Percentiles rank a stretch among this genome's conserved stretches.
Evolutionary conservation across 2,888 invertebrate genomes (phyloP).

Genomic region (Globia sparganii): DNA sequence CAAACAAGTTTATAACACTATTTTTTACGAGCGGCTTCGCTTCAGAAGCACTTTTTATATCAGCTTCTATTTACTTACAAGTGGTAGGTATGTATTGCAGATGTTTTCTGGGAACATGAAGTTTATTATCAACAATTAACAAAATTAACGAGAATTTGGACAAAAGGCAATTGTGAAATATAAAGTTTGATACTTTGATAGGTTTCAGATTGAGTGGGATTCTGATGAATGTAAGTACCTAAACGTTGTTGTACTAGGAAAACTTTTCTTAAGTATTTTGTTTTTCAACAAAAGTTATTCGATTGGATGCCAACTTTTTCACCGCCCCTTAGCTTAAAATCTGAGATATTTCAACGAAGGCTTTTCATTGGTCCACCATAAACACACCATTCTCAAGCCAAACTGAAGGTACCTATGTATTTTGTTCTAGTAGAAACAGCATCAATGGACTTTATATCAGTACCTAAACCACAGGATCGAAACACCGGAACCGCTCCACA

Average conservation of each 20-base stretch:
- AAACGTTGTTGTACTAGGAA: background rate
- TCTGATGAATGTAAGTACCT: background rate
- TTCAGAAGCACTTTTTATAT: constrained; percentile 52
- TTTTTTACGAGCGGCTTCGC: constrained; percentile 56
- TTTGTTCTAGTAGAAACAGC: background rate
- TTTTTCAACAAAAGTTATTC: background rate
- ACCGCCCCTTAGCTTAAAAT: too few relatives aligned
- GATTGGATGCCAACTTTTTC: background rate
- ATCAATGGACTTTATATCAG: constrained; percentile 5
- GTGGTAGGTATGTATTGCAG: constrained; percentile 53
- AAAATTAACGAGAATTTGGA: constrained; percentile 49
- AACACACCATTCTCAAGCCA: background rate
- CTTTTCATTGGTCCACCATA: background rate
- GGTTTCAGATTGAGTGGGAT: constrained; percentile 19
- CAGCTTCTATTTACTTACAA: constrained; percentile 44
- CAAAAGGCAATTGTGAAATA: constrained; percentile 39
- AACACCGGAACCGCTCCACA: constrained; percentile 22
- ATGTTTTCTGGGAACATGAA: constrained; percentile 54
- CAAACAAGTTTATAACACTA: constrained; percentile 64
- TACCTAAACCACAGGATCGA: constrained; percentile 24
- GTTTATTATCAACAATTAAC: constrained; percentile 48
- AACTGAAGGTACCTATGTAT: background rate
- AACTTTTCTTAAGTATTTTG: background rate
- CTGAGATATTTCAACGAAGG: background rate
- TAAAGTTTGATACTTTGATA: constrained; percentile 30